A percentile compares a stretch with the other conserved stretches of the same genome.
phyloP scores from a whole-genome alignment of 2,113 vertebrate species.

The Mionectes macconnelli region DNA sequence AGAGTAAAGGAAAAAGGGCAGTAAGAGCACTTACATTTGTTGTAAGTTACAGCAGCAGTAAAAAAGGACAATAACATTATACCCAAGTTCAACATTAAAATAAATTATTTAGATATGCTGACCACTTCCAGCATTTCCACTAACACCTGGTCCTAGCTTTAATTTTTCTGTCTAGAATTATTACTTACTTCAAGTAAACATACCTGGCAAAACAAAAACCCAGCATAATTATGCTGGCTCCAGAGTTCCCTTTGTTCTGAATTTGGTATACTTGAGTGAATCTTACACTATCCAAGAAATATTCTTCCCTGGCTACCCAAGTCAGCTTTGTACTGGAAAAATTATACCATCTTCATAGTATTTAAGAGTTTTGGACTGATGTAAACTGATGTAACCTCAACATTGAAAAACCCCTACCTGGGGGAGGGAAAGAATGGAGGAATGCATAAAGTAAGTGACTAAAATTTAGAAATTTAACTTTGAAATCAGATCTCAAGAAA shows the following conservation, averaged over 20 bases:
- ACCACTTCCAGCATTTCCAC: background rate
- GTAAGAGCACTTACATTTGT: background rate
- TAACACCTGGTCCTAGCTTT: background rate
- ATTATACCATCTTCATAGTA: background rate
- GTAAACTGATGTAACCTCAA: background rate
- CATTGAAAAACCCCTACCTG: background rate
- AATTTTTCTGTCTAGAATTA: background rate
- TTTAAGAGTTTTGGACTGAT: background rate
- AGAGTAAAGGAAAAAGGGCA: background rate
- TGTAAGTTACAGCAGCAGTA: background rate
- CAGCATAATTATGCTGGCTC: background rate
- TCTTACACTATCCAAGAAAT: background rate
- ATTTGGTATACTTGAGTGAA: background rate
- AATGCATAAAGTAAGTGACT: background rate
- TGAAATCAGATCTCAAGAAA: background rate
- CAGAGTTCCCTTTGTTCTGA: background rate
- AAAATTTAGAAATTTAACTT: background rate
- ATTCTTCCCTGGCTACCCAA: background rate
- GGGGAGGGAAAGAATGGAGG: rapidly evolving
- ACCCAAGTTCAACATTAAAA: background rate
- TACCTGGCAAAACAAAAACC: background rate
- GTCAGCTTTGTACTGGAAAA: background rate
- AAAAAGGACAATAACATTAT: background rate
- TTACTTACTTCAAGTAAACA: background rate
- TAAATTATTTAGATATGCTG: background rate